phyloP scores from a whole-genome alignment of 23 tunicate species.

The Styela clava region DNA sequence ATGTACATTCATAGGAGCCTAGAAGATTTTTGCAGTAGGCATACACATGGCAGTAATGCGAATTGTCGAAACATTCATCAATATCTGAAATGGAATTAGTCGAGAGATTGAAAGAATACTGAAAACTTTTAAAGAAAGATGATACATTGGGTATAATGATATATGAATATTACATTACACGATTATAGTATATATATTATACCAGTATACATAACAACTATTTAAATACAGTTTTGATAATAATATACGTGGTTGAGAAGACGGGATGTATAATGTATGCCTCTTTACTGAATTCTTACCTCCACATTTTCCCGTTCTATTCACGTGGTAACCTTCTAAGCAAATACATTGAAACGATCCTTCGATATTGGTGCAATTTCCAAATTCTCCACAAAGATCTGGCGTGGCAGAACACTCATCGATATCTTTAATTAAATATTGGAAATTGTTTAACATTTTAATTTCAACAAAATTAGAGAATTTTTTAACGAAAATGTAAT shows the following conservation, averaged over 20 bases:
- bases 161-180: too few species aligned
- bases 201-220: too few species aligned
- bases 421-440: constrained; percentile 53
- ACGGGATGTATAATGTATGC: too few species aligned
- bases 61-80: constrained; percentile 46
- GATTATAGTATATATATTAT: too few species aligned
- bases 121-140: too few species aligned
- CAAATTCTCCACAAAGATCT: constrained; percentile 41
- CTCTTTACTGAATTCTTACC: too few species aligned
- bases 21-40: constrained; percentile 42
- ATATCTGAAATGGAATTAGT: constrained; percentile 27
- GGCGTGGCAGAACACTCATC: constrained; percentile 49
- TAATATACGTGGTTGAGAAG: too few species aligned
- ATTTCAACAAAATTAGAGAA: too few species aligned
- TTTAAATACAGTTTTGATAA: too few species aligned
- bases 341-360: constrained; percentile 67
- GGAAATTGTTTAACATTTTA: too few species aligned
- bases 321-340: constrained; percentile 36
- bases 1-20: constrained; percentile 49
- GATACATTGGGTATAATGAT: too few species aligned
- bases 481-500: background rate
- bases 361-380: constrained; percentile 32
- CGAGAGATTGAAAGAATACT: too few species aligned
- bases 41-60: constrained; percentile 38
- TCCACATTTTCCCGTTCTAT: constrained; percentile 51